Evolutionary conservation across 2,113 vertebrate genomes (phyloP).

Genomic region (Mustela lutreola): DNA sequence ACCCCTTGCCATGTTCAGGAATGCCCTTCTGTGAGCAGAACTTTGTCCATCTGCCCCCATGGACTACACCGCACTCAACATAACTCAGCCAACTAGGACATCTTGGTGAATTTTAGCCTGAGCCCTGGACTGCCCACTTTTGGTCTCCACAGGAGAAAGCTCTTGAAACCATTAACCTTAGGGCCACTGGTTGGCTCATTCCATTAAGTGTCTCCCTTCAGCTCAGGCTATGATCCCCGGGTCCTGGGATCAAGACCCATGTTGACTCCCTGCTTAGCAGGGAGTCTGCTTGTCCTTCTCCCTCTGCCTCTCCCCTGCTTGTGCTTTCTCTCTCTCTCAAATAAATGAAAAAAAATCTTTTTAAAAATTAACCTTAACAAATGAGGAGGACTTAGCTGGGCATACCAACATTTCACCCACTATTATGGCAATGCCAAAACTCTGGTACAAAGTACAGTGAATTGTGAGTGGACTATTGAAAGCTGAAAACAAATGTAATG

Average conservation of each 20-base stretch:
- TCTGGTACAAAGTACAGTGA: not conserved
- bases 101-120: conserved; percentile 78
- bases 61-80: conserved; percentile 56
- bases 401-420: not conserved
- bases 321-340: not conserved
- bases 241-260: not conserved
- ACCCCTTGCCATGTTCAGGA: not conserved
- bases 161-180: conserved; percentile 70
- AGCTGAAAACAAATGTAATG: conserved; percentile 60
- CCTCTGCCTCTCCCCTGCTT: not conserved
- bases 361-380: conserved; percentile 48
- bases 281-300: not conserved
- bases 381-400: conserved; percentile 50
- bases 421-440: conserved; percentile 33
- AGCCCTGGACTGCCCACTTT: conserved; percentile 68
- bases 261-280: not conserved
- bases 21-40: not conserved
- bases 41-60: conserved; percentile 46
- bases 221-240: not conserved
- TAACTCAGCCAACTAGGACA: conserved; percentile 73
- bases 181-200: not conserved
- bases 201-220: not conserved
- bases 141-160: conserved; percentile 63
- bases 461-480: conserved; percentile 63
- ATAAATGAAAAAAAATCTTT: not conserved